Conservation (phyloP, 2,113 vertebrate species). For the Austrofundulus limnaeus region DNA sequence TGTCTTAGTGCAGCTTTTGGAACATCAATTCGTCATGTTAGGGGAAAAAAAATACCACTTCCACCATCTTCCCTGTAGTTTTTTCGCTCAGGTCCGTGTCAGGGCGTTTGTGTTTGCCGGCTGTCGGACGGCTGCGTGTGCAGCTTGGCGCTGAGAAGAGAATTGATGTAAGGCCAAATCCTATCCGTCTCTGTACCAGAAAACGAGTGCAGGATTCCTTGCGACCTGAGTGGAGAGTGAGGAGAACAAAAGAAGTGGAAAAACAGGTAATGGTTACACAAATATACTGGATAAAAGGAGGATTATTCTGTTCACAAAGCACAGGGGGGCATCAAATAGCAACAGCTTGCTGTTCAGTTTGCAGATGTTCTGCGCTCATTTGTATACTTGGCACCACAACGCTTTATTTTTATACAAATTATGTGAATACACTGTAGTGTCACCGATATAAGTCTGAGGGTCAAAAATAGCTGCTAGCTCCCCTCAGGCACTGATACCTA, state of each 20-base stretch:
- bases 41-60: not conserved
- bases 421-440: too few species aligned
- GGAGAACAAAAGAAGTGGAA: not conserved
- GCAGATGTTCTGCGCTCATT: too few species aligned
- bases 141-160: conserved; percentile 87
- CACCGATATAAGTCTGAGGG: too few species aligned
- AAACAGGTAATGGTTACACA: not conserved
- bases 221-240: conserved; percentile 78
- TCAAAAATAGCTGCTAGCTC: too few species aligned
- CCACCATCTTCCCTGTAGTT: conserved; percentile 4
- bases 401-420: not conserved
- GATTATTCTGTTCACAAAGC: not conserved
- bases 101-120: conserved; percentile 63
- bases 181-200: conserved; percentile 95
- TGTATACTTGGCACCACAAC: too few species aligned
- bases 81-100: conserved; percentile 21
- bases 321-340: too few species aligned
- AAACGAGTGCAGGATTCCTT: conserved; percentile 91
- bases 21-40: not conserved
- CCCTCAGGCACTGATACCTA: not conserved
- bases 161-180: conserved; percentile 95
- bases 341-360: too few species aligned
- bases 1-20: conserved; percentile 7
- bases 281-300: not conserved
- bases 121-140: conserved; percentile 69